Conservation (phyloP, 1,140 invertebrate genomes). For the Bradysia coprophila region DNA sequence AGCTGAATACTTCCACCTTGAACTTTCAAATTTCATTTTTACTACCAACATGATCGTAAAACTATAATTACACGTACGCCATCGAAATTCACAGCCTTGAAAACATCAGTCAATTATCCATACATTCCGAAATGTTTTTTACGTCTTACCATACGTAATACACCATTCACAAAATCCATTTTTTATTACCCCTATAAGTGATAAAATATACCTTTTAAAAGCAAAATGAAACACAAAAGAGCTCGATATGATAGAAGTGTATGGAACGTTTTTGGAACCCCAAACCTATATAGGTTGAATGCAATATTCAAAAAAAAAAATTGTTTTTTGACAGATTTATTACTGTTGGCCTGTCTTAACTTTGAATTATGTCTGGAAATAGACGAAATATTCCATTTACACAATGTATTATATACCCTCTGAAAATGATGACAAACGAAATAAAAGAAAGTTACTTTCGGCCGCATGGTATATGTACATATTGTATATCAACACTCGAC, state of each 20-base stretch:
- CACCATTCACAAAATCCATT: background rate
- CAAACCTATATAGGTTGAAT: background rate
- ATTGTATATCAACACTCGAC: too few relatives aligned
- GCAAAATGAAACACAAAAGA: background rate
- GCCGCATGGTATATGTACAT: too few relatives aligned
- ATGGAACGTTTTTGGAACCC: too few relatives aligned
- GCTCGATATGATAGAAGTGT: too few relatives aligned
- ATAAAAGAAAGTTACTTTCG: background rate
- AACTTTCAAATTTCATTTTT: too few relatives aligned
- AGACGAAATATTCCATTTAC: conserved; percentile 4
- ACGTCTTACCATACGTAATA: background rate
- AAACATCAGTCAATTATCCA: background rate
- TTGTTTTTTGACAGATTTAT: conserved; percentile 5
- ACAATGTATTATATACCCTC: too few relatives aligned
- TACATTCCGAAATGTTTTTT: background rate
- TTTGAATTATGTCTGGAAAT: conserved; percentile 5
- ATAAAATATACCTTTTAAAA: background rate
- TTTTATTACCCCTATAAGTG: background rate
- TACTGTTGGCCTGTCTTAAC: conserved; percentile 3
- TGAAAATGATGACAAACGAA: background rate
- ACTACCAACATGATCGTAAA: too few relatives aligned
- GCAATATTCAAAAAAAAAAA: conserved; percentile 2
- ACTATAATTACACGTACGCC: too few relatives aligned
- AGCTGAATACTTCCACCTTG: too few relatives aligned
- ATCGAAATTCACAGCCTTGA: too few relatives aligned